Evolutionary conservation across 2,888 invertebrate species (phyloP), one percentile per base, ranked within the genome.

Genomic region (Drosophila longiperda): DNA sequence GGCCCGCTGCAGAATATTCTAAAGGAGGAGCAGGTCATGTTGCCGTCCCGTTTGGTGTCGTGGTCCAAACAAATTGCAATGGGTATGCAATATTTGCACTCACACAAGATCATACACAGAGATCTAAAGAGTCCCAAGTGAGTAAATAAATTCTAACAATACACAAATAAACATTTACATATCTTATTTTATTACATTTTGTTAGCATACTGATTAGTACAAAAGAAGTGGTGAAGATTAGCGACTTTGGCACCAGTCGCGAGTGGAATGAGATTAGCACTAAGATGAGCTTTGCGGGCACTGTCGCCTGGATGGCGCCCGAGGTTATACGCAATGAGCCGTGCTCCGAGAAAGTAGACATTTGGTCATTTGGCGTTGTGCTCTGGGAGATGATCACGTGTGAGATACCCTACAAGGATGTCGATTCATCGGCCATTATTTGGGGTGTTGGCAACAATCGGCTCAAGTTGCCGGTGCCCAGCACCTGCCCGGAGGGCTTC

Each of bases 251-350:
- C 26, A 99, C 99, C 0, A 97, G 98, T 87, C 95, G 98, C 66
- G 97, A 98, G 89, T 98, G 98, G 97, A 97, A 98, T 93, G 97
- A 98, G 91, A 97, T 97, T 48, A 98, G 98, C 92, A 97, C 98
- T 50, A 96, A 97, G 91, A 99, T 99, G 99, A 97, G 98, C 76
- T 99, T 99, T 93, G 98, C 98, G 3, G 99, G 99, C 48, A 99
- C 99, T 0, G 98, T 99, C 0, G 98, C 99, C 0, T 99, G 99
- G 99, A 99, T 99, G 99, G 99, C 99, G 0, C 99, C 99, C 0
- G 99, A 99, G 94, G 97, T 99, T 48, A 99, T 99, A 81, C 95
- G 98, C 71, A 98, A 98, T 91, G 98, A 99, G 91, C 98, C 97
- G 0, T 99, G 99, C 93, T 98, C 98, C 0, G 99, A 99, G 92